Evolutionary conservation across 2,113 vertebrate genomes (phyloP).

Genomic region (Oenanthe oenanthe): DNA sequence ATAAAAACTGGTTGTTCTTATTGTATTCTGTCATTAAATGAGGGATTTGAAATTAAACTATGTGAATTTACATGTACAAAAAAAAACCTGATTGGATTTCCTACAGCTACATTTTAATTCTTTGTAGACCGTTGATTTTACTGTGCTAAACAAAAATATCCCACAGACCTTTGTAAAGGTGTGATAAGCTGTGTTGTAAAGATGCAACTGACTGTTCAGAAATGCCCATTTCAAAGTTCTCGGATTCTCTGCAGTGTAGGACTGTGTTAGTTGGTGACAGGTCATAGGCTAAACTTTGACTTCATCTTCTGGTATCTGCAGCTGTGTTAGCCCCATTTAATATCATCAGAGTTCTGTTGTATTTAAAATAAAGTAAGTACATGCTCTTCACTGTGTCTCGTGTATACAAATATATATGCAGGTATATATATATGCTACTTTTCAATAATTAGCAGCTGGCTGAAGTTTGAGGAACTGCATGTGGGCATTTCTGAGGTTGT

Average conservation of each 20-base stretch:
- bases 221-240: not conserved
- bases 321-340: not conserved
- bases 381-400: fast-evolving
- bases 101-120: not conserved
- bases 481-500: not conserved
- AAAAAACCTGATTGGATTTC: fast-evolving
- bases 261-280: not conserved
- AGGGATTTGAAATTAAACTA: not conserved
- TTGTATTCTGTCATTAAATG: not conserved
- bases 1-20: not conserved
- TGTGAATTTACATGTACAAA: not conserved
- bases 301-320: not conserved
- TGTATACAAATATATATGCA: too few relatives aligned
- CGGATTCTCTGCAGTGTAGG: not conserved
- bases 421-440: not conserved
- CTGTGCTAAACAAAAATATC: not conserved
- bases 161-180: not conserved
- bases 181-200: not conserved
- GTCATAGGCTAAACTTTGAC: not conserved
- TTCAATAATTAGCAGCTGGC: not conserved
- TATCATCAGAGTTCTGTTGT: not conserved
- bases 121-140: not conserved
- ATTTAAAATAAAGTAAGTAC: not conserved
- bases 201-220: not conserved
- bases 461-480: not conserved